Conservation (phyloP, 2,888 invertebrate species). For the Sinohyriopsis cumingii region DNA sequence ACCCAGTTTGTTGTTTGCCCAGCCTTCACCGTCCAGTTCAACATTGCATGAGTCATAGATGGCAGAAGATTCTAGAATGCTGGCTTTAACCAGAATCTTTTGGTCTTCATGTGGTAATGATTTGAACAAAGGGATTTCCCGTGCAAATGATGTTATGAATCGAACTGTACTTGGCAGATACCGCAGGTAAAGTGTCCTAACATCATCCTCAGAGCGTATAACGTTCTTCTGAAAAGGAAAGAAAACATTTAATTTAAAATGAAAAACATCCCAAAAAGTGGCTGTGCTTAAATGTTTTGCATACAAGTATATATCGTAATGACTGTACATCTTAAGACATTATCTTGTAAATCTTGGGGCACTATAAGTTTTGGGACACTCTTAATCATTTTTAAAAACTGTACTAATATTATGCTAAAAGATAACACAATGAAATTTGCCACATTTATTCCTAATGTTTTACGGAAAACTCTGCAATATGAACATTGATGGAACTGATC, state of each 20-base stretch:
- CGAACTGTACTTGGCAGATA: constrained; percentile 58
- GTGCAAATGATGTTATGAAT: constrained; percentile 59
- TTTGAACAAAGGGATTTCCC: constrained; percentile 60
- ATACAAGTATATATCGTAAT: too few relatives aligned
- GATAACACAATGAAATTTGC: too few relatives aligned
- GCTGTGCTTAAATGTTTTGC: background rate
- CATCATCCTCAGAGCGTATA: constrained; percentile 30
- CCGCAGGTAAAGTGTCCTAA: constrained; percentile 49
- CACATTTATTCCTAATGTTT: too few relatives aligned
- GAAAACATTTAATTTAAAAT: background rate
- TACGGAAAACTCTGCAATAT: too few relatives aligned
- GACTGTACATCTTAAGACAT: too few relatives aligned
- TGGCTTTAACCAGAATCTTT: constrained; percentile 55
- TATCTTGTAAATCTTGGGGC: too few relatives aligned
- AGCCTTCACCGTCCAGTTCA: constrained; percentile 21
- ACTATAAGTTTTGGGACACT: too few relatives aligned
- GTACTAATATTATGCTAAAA: too few relatives aligned
- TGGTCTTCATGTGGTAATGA: constrained; percentile 56
- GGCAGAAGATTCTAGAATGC: constrained; percentile 57
- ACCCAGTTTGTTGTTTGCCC: constrained; percentile 46
- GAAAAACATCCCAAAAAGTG: background rate
- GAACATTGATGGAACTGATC: too few relatives aligned
- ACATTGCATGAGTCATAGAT: constrained; percentile 50
- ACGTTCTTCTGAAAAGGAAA: constrained; percentile 9
- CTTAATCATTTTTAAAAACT: too few relatives aligned